Conservation (phyloP, 2,797 vertebrate species). For the Vespertilio murinus region DNA sequence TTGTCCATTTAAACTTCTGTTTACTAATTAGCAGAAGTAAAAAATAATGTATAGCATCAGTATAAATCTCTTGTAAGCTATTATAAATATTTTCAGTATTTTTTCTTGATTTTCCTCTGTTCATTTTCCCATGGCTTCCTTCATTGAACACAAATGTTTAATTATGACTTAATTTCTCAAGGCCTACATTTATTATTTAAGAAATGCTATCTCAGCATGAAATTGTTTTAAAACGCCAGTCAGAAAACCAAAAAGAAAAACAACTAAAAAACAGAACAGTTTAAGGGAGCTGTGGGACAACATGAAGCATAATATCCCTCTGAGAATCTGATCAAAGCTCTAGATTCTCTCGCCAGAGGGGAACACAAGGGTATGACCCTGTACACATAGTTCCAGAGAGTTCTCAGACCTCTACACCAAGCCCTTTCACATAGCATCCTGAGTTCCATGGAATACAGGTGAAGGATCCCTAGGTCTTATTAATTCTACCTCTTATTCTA, state of each 20-base stretch:
- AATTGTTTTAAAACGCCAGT: not conserved
- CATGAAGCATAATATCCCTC: no score
- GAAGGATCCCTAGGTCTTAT: not conserved
- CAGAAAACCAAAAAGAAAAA: no score
- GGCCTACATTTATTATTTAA: not conserved
- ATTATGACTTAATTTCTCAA: not conserved
- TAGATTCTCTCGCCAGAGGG: not conserved
- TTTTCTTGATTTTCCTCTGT: not conserved
- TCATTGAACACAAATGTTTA: not conserved
- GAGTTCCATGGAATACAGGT: not conserved
- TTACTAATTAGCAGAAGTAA: not conserved
- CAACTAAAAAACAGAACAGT: no score
- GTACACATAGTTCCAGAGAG: no score
- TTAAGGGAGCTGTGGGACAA: no score
- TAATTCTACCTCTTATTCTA: not conserved
- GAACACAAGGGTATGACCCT: not conserved
- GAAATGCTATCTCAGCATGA: not conserved
- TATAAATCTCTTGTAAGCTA: not conserved
- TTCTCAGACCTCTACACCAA: not conserved
- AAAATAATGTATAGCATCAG: not conserved
- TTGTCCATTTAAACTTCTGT: not conserved
- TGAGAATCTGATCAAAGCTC: not conserved
- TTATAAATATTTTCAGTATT: not conserved
- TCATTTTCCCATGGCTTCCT: not conserved
- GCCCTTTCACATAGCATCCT: not conserved